These are phyloP conservation scores for Amphipoea lucens DNA, from an alignment of 2,888 invertebrate genomes.

Conservation along the genomic window DNA sequence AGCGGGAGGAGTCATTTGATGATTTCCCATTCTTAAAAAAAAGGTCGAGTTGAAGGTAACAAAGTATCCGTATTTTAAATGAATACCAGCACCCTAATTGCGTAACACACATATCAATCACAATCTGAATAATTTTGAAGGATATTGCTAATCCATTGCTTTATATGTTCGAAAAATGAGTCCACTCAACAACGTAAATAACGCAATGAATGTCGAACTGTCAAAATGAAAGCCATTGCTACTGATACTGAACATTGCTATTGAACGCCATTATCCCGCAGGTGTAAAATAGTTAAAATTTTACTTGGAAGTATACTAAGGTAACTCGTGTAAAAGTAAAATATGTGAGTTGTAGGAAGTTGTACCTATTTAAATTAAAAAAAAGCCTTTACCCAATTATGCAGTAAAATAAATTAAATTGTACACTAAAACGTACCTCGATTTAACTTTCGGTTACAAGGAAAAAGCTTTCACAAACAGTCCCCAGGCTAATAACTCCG, in stretches of 20 bases:
- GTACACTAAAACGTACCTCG: slow-evolving; percentile 23
- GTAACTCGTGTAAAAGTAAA: background rate
- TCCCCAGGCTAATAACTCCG: slow-evolving; percentile 35
- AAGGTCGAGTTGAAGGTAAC: too few species aligned
- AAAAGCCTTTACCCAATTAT: background rate
- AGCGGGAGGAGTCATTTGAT: too few species aligned
- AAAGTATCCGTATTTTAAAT: background rate
- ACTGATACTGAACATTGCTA: background rate
- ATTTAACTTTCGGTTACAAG: slow-evolving; percentile 39
- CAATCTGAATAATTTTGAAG: background rate
- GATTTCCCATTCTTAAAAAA: too few species aligned
- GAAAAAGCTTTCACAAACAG: slow-evolving; percentile 33
- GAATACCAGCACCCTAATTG: too few species aligned
- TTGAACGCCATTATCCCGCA: background rate
- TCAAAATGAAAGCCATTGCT: background rate
- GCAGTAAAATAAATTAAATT: slow-evolving; percentile 13
- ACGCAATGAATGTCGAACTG: background rate
- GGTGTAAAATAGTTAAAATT: background rate
- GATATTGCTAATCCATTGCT: background rate
- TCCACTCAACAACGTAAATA: background rate
- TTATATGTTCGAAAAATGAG: background rate
- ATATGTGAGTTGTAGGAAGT: background rate
- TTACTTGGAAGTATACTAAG: background rate
- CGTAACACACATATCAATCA: background rate
- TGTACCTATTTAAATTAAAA: background rate